Base-by-base conservation (phyloP, 2,113 vertebrate species). In the Semicossyphus pulcher region DNA sequence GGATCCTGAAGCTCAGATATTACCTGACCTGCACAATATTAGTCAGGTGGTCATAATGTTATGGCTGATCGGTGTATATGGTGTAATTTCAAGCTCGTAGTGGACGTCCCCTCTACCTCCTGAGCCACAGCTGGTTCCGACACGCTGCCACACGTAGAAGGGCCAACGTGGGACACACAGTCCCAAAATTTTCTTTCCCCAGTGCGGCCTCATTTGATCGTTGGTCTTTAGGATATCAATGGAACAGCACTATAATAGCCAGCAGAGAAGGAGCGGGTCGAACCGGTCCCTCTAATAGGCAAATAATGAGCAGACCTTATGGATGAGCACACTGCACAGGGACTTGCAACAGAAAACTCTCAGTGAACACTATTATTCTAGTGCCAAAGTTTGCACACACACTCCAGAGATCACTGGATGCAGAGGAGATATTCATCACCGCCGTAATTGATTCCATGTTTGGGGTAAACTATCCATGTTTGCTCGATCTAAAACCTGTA, bases 251-350 rank as follows among this genome's bases (percentile, higher is more conserved):
- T 36, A 9, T 81, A 78, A 81, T 64, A 62, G 25, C 49, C 64
- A 53, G 52, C 51, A 49, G 41, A 62, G 36, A 37, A 56, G 32
- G 34, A 66, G 25, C 42, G 62, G 69, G 57, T 76, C 39, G n/a
- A 80, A 77, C 52, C 45, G 54, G 34, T 10, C 26, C n/a, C 23
- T 59, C 72, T 82, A 83, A 91, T 81, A 20, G 70, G 68, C 62
- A 85, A 82, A 88, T 91, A 92, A 91, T 90, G 68, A 91, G 85
- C 51, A 15, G 71, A 52, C 28, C 59, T 71, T 72, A 88, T 86
- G 78, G 80, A 84, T 72, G 81, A 75, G 60, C 80, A 71, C 69
- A 68, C 29, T 44, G 60, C 67, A 52, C 28, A 7, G 65, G 80
- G 51, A 61, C 76, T 83, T 72, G 66, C 57, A 73, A 45, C 53